Percentiles rank a stretch among this genome's conserved stretches.
Conservation (phyloP, 2,113 vertebrate genomes). For the Chamaea fasciata region DNA sequence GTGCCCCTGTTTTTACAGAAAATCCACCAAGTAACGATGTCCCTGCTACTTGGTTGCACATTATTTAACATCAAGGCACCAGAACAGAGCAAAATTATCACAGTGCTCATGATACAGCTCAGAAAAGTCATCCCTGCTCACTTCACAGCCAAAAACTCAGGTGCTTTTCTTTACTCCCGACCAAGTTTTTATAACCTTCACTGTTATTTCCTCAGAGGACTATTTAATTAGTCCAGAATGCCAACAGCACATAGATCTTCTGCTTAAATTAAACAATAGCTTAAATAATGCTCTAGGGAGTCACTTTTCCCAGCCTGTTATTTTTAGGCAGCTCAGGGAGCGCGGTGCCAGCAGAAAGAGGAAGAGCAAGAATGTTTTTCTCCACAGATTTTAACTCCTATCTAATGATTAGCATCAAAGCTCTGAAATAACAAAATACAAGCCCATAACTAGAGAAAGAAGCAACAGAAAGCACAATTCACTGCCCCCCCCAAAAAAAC, state of each 20-base stretch:
- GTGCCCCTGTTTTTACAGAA: neutral
- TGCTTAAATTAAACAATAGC: slow-evolving; percentile 56
- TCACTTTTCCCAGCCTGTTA: slow-evolving; percentile 42
- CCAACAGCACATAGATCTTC: slow-evolving; percentile 24
- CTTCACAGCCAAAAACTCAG: neutral
- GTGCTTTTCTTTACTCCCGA: neutral
- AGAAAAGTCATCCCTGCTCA: neutral
- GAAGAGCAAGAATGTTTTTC: slow-evolving; percentile 35
- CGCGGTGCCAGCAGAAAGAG: neutral
- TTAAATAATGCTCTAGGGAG: slow-evolving; percentile 41
- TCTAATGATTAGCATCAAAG: neutral
- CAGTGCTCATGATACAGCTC: neutral
- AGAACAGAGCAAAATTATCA: neutral
- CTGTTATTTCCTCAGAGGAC: slow-evolving; percentile 36
- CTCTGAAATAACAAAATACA: neutral
- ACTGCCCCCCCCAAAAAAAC: neutral
- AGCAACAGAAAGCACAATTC: neutral
- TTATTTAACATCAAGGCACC: neutral
- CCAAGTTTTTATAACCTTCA: neutral
- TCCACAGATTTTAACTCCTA: neutral
- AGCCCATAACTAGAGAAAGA: neutral
- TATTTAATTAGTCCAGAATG: slow-evolving; percentile 44
- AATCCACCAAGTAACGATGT: neutral
- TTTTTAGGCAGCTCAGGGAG: slow-evolving; percentile 40
- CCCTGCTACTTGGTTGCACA: neutral